Conservation (phyloP, 2,888 invertebrate species). For the Campoplex capitator region DNA sequence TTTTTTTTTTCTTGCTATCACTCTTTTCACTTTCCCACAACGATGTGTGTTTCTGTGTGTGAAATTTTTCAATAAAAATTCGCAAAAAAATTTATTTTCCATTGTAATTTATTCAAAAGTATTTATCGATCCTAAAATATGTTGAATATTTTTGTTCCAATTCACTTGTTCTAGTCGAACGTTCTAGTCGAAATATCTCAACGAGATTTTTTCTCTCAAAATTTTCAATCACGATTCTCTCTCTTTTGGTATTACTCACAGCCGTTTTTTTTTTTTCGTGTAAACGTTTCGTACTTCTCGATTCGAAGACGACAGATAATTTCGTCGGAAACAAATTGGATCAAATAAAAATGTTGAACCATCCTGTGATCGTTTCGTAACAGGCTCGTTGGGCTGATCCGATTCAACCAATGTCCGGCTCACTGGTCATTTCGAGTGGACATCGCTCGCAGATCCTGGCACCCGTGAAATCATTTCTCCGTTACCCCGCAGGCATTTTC, state of each 20-base stretch:
- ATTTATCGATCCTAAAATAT: neutral
- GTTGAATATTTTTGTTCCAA: neutral
- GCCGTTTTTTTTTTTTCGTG: neutral
- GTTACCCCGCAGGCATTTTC: slow-evolving; percentile 57
- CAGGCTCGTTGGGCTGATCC: slow-evolving; percentile 24
- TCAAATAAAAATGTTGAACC: slow-evolving; percentile 13
- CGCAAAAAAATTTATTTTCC: neutral
- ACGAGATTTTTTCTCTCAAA: neutral
- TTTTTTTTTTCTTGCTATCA: slow-evolving; percentile 29
- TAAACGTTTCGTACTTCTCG: neutral
- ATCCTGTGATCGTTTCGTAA: slow-evolving; percentile 13
- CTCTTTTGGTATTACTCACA: neutral
- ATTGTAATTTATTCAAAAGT: neutral
- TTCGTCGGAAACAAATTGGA: neutral
- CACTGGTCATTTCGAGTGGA: slow-evolving; percentile 46
- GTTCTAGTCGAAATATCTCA: neutral
- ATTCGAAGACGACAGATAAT: neutral
- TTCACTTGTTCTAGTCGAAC: neutral
- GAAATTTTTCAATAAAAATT: neutral
- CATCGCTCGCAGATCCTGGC: slow-evolving; percentile 49
- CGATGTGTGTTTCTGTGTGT: neutral
- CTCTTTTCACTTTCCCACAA: slow-evolving; percentile 37
- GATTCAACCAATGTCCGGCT: slow-evolving; percentile 41
- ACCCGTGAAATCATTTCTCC: slow-evolving; percentile 68
- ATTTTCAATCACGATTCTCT: neutral